These are phyloP conservation scores for Antheraea assamensis DNA, from an alignment of 2,888 invertebrate species.

Conservation along the genomic window DNA sequence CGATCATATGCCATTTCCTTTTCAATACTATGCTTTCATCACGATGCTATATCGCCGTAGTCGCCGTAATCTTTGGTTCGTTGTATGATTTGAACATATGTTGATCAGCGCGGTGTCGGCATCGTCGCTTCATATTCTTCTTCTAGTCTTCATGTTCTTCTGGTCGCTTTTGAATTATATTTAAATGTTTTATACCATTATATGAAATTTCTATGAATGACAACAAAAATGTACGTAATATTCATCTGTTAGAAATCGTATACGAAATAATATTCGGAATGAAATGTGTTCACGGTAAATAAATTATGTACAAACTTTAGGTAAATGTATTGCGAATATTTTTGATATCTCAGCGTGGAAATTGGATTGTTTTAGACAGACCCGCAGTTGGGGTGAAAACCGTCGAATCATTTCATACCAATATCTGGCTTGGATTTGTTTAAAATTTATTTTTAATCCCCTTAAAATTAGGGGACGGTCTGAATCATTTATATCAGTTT, in stretches of 20 bases:
- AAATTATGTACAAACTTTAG: slow-evolving; percentile 22
- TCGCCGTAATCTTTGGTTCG: too few species aligned
- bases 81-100: too few species aligned
- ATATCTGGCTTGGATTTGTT: slow-evolving; percentile 59
- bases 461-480: slow-evolving; percentile 36
- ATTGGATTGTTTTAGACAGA: slow-evolving; percentile 23
- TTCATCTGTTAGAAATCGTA: not conserved
- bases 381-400: slow-evolving; percentile 45
- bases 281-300: slow-evolving; percentile 7
- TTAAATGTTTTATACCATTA: too few species aligned
- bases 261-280: not conserved
- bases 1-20: too few species aligned
- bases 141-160: too few species aligned
- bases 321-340: slow-evolving; percentile 25
- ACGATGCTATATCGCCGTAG: too few species aligned
- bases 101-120: too few species aligned
- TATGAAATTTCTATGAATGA: not conserved
- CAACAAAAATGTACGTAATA: not conserved
- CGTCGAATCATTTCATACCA: slow-evolving; percentile 60
- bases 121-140: too few species aligned
- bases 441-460: slow-evolving; percentile 62
- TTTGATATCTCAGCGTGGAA: slow-evolving; percentile 27
- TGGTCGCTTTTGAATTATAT: too few species aligned
- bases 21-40: too few species aligned
- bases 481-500: slow-evolving; percentile 51